A percentile compares a stretch with the other conserved stretches of the same genome.
These are phyloP conservation scores for Tridacna crocea DNA, from an alignment of 2,888 invertebrate species.

Conservation along the genomic window DNA sequence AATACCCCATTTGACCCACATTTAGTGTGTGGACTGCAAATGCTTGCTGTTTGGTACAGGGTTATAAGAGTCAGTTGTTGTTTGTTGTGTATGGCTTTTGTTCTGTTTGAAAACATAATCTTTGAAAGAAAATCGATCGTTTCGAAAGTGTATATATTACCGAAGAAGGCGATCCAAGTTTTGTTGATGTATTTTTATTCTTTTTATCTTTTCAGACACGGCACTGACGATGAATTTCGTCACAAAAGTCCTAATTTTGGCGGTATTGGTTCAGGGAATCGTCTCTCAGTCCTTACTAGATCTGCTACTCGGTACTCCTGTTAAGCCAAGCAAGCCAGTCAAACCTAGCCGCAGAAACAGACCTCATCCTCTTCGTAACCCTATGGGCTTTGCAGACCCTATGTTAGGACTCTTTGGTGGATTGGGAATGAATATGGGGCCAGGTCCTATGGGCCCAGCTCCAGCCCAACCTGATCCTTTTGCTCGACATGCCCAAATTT, in stretches of 20 bases:
- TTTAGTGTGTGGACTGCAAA: no score
- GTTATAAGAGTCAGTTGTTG: no score
- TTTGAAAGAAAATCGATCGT: no score
- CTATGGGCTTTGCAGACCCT: neutral
- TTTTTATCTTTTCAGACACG: neutral
- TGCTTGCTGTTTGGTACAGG: no score
- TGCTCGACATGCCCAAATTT: slow-evolving; percentile 25
- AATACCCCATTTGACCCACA: no score
- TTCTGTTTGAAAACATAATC: no score
- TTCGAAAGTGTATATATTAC: neutral
- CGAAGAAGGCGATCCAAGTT: neutral
- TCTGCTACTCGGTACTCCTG: slow-evolving; percentile 3
- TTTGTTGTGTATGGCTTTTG: no score
- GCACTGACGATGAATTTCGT: neutral
- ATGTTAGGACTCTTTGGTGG: neutral
- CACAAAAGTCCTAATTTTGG: slow-evolving; percentile 15
- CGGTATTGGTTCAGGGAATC: slow-evolving; percentile 6
- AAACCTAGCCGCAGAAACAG: neutral
- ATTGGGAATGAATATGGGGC: neutral
- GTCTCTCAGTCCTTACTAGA: neutral
- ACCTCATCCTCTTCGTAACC: neutral
- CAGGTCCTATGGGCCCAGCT: neutral
- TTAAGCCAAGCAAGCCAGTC: neutral
- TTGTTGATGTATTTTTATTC: neutral
- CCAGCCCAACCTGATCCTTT: slow-evolving; percentile 26